Evolutionary conservation across 2,888 invertebrate species (phyloP).

Genomic region (Nephrotoma appendiculata): DNA sequence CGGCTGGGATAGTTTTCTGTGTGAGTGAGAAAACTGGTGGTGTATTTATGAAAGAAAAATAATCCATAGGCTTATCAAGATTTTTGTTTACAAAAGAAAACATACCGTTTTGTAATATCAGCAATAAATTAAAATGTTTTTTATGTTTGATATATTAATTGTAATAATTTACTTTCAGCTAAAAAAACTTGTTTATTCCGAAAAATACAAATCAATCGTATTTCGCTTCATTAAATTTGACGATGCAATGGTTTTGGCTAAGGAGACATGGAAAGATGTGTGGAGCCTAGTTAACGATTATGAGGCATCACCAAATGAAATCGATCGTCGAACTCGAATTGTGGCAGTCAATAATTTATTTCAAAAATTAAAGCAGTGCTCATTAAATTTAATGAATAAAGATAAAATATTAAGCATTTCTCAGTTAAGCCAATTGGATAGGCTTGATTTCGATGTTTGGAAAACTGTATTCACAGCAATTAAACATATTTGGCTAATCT

Average conservation of each 20-base stretch:
- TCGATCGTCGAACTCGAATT: slow-evolving; percentile 26
- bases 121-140: too few relatives aligned
- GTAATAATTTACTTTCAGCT: slow-evolving; percentile 15
- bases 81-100: too few relatives aligned
- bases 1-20: too few relatives aligned
- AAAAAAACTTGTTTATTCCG: slow-evolving; percentile 25
- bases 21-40: too few relatives aligned
- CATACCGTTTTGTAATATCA: too few relatives aligned
- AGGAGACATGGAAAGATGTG: slow-evolving; percentile 38
- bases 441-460: slow-evolving; percentile 17
- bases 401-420: not conserved
- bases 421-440: not conserved
- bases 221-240: slow-evolving; percentile 42
- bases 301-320: slow-evolving; percentile 26
- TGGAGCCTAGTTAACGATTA: slow-evolving; percentile 29
- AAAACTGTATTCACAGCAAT: slow-evolving; percentile 28
- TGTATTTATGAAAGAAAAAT: too few relatives aligned
- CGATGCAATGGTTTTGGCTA: slow-evolving; percentile 41
- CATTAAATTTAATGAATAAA: not conserved
- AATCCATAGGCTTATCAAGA: too few relatives aligned
- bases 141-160: not conserved
- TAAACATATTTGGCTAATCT: slow-evolving; percentile 26
- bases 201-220: slow-evolving; percentile 27
- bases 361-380: slow-evolving; percentile 18
- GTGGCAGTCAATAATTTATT: slow-evolving; percentile 27